These are phyloP conservation scores for Crepidodera aurea DNA, from an alignment of 2,888 invertebrate genomes.

Conservation along the genomic window DNA sequence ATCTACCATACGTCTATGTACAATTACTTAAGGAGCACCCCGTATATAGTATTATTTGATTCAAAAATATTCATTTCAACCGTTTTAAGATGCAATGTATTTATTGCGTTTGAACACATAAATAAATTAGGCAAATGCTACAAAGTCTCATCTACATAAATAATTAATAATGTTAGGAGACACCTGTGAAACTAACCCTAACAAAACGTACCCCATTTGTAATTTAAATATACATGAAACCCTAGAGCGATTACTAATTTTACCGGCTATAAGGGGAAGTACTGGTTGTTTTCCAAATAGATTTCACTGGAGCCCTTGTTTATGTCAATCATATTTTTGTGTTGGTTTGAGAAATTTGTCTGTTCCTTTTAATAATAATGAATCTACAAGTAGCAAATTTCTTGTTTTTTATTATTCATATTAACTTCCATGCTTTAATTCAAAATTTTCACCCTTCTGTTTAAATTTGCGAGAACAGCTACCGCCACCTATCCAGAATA, in stretches of 20 bases:
- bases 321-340: constrained; percentile 1
- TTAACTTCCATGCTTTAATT: too few species aligned
- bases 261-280: constrained; percentile 9
- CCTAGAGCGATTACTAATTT: constrained; percentile 20
- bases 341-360: too few species aligned
- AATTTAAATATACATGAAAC: constrained; percentile 24
- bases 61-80: neutral
- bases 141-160: constrained; percentile 13
- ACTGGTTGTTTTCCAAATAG: constrained; percentile 18
- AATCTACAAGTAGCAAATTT: too few species aligned
- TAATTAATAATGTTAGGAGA: constrained; percentile 15
- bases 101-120: neutral
- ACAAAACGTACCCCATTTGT: constrained; percentile 18
- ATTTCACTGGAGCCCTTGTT: constrained; percentile 2
- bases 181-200: constrained; percentile 17
- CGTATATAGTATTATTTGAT: too few species aligned
- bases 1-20: too few species aligned
- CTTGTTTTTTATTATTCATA: too few species aligned
- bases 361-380: too few species aligned
- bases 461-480: too few species aligned
- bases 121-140: constrained; percentile 13
- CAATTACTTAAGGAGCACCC: too few species aligned
- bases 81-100: neutral
- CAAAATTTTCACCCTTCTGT: too few species aligned
- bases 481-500: too few species aligned